A percentile compares a stretch with the other conserved stretches of the same genome.
phyloP scores from a whole-genome alignment of 2,888 invertebrate genomes.

The Corythucha ciliata region DNA sequence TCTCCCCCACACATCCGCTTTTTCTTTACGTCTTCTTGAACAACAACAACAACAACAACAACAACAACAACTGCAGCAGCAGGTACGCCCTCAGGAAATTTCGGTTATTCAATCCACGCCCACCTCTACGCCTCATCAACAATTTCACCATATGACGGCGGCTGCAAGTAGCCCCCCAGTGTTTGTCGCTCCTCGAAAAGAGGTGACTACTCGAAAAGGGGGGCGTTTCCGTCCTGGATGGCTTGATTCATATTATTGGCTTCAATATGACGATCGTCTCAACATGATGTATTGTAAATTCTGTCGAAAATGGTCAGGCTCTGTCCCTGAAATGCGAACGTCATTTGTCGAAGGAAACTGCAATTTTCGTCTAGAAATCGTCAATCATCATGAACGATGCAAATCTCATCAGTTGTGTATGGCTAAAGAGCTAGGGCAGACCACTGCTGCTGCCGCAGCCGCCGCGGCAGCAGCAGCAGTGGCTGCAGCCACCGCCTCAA shows the following conservation, averaged over 20 bases:
- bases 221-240: conserved; percentile 59
- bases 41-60: background rate
- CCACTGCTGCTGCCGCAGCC: background rate
- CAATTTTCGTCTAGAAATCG: conserved; percentile 66
- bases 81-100: conserved; percentile 40
- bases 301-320: conserved; percentile 63
- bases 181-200: conserved; percentile 10
- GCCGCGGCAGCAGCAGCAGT: too few species aligned
- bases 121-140: background rate
- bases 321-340: conserved; percentile 61
- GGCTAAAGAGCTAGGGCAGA: conserved; percentile 43
- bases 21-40: conserved; percentile 33
- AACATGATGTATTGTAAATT: conserved; percentile 66
- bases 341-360: conserved; percentile 69
- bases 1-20: conserved; percentile 33
- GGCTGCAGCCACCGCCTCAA: too few species aligned
- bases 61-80: too few species aligned
- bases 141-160: background rate
- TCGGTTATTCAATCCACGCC: conserved; percentile 39
- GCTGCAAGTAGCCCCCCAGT: background rate
- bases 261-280: conserved; percentile 56
- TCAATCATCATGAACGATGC: conserved; percentile 69
- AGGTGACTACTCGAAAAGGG: conserved; percentile 44
- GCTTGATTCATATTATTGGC: conserved; percentile 61
- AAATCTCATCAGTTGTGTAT: conserved; percentile 63